Percentiles rank a stretch among this genome's conserved stretches.
phyloP scores from a whole-genome alignment of 2,888 invertebrate species.

The Maniola hyperantus region DNA sequence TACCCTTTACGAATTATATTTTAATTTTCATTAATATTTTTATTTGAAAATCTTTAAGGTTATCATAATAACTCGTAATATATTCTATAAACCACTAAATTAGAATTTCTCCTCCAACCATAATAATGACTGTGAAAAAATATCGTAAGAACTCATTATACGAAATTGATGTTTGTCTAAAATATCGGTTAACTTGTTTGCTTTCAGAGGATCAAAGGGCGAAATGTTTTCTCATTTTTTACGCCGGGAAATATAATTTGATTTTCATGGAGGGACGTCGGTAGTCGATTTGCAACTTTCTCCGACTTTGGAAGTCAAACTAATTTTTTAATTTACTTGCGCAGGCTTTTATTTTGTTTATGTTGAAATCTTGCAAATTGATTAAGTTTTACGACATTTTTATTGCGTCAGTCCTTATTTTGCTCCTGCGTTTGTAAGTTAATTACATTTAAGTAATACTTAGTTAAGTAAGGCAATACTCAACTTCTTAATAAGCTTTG shows the following conservation, averaged over 20 bases:
- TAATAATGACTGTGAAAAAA: conserved; percentile 34
- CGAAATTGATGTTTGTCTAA: conserved; percentile 63
- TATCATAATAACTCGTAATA: neutral
- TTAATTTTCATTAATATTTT: too few relatives aligned
- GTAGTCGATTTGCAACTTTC: conserved; percentile 73
- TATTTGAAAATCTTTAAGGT: too few relatives aligned
- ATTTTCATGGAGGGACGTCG: conserved; percentile 67
- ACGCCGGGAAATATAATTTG: conserved; percentile 73
- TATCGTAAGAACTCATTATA: conserved; percentile 57
- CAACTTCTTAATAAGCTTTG: neutral
- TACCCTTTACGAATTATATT: too few relatives aligned
- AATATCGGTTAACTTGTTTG: conserved; percentile 65
- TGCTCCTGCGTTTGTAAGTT: neutral
- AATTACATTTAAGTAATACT: conserved; percentile 2
- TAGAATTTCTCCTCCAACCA: neutral
- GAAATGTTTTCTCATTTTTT: conserved; percentile 66
- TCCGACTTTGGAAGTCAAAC: conserved; percentile 59
- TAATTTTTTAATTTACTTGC: conserved; percentile 61
- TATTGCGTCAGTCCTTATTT: conserved; percentile 4
- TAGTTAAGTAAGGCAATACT: too few relatives aligned
- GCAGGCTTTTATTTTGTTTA: conserved; percentile 18
- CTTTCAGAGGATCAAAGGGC: conserved; percentile 66
- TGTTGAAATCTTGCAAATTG: conserved; percentile 21
- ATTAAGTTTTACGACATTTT: conserved; percentile 11
- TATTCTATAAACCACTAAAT: neutral